Conservation (phyloP, 2,797 vertebrate species). For the Paramormyrops hopkinsi region DNA sequence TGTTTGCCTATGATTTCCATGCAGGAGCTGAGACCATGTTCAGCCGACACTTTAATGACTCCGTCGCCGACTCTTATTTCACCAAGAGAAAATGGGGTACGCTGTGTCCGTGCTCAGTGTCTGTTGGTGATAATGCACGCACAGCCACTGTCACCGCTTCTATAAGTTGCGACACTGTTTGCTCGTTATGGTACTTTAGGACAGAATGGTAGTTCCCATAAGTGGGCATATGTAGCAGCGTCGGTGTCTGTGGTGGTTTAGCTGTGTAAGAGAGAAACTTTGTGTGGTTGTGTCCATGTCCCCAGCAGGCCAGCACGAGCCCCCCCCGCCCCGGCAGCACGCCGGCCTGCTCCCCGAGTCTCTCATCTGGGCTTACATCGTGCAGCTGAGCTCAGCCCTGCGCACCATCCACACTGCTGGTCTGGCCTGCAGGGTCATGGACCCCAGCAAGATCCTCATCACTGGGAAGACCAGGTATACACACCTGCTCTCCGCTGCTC, state of each 20-base stretch:
- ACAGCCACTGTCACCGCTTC: neutral
- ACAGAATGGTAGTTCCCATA: neutral
- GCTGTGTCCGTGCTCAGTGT: constrained; percentile 30
- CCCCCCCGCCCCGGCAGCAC: constrained; percentile 91
- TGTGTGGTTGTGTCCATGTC: constrained; percentile 40
- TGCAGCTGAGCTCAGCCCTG: constrained; percentile 92
- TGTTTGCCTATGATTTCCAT: constrained; percentile 98
- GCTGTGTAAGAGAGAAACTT: neutral
- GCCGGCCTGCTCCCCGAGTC: constrained; percentile 93
- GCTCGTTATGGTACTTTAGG: neutral
- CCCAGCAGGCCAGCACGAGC: constrained; percentile 87
- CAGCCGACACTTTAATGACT: constrained; percentile 96
- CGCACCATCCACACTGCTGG: constrained; percentile 95
- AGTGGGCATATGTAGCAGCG: neutral
- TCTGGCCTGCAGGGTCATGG: constrained; percentile 94
- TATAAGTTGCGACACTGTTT: neutral
- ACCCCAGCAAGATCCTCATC: constrained; percentile 97
- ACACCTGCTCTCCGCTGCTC: neutral
- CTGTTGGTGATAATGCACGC: neutral
- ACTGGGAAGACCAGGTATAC: constrained; percentile 93
- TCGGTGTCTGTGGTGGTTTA: neutral
- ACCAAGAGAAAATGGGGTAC: constrained; percentile 99
- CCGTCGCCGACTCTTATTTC: constrained; percentile 90
- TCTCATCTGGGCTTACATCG: constrained; percentile 97
- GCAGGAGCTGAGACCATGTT: constrained; percentile 98